phyloP scores from a whole-genome alignment of 2,113 vertebrate species.

The Lycocorax pyrrhopterus region DNA sequence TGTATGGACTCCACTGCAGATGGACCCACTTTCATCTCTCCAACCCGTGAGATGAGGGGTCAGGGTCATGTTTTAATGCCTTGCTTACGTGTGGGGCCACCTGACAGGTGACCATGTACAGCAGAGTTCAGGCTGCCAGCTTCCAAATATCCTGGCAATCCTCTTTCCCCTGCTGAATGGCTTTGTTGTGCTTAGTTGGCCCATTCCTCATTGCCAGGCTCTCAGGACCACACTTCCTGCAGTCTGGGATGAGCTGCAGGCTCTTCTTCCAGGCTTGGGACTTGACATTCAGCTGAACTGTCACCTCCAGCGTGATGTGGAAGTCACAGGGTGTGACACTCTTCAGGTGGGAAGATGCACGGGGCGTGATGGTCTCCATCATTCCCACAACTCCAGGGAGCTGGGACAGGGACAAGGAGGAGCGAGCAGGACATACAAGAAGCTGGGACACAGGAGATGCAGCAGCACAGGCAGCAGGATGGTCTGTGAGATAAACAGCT shows the following conservation, averaged over 20 bases:
- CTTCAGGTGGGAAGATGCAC: neutral
- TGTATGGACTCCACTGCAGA: neutral
- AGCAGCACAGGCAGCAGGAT: neutral
- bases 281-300: neutral
- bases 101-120: neutral
- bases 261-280: neutral
- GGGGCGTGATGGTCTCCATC: neutral
- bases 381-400: neutral
- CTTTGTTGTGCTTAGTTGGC: neutral
- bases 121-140: neutral
- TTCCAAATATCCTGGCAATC: neutral
- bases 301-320: neutral
- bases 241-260: neutral
- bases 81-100: neutral
- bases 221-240: fast-evolving
- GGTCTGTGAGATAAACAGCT: neutral
- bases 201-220: fast-evolving
- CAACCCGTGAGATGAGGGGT: neutral
- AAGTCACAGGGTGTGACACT: neutral
- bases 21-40: neutral
- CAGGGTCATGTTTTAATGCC: neutral
- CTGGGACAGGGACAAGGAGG: neutral
- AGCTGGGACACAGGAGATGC: neutral
- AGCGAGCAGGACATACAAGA: fast-evolving
- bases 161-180: neutral